phyloP scores from a whole-genome alignment of 2,797 vertebrate genomes.

The Salmo trutta region DNA sequence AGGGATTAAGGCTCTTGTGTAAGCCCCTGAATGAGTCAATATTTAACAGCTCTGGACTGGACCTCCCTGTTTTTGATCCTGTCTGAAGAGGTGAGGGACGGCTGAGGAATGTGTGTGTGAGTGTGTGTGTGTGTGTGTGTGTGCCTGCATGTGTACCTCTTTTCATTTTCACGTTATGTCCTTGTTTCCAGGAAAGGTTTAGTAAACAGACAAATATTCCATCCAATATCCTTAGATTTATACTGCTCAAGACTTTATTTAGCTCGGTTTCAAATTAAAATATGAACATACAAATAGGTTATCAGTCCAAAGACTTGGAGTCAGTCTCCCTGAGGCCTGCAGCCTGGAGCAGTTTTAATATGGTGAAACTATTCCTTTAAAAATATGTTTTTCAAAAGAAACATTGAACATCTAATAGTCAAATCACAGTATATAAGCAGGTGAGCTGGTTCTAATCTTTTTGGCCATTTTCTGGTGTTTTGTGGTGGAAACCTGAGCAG shows the following conservation, averaged over 20 bases:
- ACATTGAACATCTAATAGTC: too few relatives aligned
- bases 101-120: background rate
- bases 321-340: background rate
- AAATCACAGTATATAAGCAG: too few relatives aligned
- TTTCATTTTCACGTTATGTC: background rate
- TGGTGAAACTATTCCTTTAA: too few relatives aligned
- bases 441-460: too few relatives aligned
- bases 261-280: background rate
- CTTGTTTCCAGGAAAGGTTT: background rate
- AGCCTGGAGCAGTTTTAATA: background rate
- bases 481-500: too few relatives aligned
- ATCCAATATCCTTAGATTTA: background rate
- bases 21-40: slow-evolving; percentile 30
- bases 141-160: background rate
- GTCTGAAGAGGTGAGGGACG: background rate
- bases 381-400: too few relatives aligned
- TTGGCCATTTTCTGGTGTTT: too few relatives aligned
- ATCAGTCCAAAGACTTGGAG: background rate
- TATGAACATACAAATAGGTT: background rate
- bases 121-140: slow-evolving; percentile 1
- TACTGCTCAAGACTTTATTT: background rate
- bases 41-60: slow-evolving; percentile 13
- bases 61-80: background rate
- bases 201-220: background rate
- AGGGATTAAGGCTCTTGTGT: slow-evolving; percentile 28